These are phyloP conservation scores for Crepidodera aurea DNA, from an alignment of 2,888 invertebrate genomes.

Conservation along the genomic window DNA sequence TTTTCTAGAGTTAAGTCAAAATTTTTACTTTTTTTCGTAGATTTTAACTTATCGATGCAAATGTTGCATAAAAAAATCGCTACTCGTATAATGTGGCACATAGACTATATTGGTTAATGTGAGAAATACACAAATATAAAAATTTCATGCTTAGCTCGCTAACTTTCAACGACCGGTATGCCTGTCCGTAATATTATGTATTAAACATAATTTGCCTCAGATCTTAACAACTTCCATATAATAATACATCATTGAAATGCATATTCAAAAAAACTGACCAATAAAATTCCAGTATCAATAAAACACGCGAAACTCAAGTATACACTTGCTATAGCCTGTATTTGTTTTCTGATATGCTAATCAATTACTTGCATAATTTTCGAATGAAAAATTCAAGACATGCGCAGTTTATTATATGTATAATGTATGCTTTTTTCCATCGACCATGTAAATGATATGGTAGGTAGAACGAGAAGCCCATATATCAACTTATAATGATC, in stretches of 20 bases:
- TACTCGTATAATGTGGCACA: too few relatives aligned
- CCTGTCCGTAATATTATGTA: constrained; percentile 41
- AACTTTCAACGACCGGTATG: constrained; percentile 37
- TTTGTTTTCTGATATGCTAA: constrained; percentile 40
- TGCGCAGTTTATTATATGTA: constrained; percentile 27
- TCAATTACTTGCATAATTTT: constrained; percentile 40
- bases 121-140: constrained; percentile 43
- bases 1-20: too few relatives aligned
- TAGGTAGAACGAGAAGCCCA: background rate
- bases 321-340: constrained; percentile 31
- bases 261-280: constrained; percentile 36
- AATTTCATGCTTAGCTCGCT: constrained; percentile 39
- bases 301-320: constrained; percentile 33
- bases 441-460: constrained; percentile 19
- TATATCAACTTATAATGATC: background rate
- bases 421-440: constrained; percentile 18
- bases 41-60: too few relatives aligned
- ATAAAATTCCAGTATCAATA: constrained; percentile 39
- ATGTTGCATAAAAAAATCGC: too few relatives aligned
- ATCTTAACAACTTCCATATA: constrained; percentile 46
- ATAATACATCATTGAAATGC: constrained; percentile 41
- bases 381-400: constrained; percentile 36
- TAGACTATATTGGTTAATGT: constrained; percentile 32
- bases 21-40: too few relatives aligned
- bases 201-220: constrained; percentile 45